Percentiles rank a stretch among this genome's conserved stretches.
Conservation (phyloP, 2,797 vertebrate species). For the Rhincodon typus region DNA sequence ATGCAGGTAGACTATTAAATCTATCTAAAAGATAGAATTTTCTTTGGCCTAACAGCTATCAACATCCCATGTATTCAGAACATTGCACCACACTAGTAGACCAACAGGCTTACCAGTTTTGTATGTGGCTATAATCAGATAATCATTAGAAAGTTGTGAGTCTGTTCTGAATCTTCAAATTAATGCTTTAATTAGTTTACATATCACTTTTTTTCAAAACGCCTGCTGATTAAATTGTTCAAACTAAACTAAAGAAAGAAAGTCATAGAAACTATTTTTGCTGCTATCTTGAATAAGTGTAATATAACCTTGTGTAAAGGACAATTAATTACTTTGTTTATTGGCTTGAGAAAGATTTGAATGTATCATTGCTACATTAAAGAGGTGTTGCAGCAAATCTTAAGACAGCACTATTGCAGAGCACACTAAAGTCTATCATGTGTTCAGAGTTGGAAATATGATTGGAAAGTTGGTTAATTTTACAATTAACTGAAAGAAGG, state of each 20-base stretch:
- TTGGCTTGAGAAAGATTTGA: neutral
- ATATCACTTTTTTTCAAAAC: neutral
- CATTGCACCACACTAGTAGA: neutral
- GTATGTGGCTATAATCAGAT: neutral
- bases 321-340: neutral
- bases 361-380: neutral
- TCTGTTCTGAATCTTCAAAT: neutral
- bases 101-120: neutral
- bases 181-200: neutral
- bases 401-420: neutral
- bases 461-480: neutral
- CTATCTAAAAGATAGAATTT: neutral
- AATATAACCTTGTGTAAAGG: neutral
- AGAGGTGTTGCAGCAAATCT: neutral
- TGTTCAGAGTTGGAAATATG: neutral
- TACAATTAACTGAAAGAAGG: neutral
- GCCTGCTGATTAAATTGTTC: neutral
- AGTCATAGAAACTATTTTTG: neutral
- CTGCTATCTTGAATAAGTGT: neutral
- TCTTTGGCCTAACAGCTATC: neutral
- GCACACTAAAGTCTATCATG: neutral
- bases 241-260: neutral
- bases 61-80: neutral
- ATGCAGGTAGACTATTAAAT: neutral
- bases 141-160: neutral